Conservation (phyloP, 2,888 invertebrate genomes). For the Cephus pygmeus region DNA sequence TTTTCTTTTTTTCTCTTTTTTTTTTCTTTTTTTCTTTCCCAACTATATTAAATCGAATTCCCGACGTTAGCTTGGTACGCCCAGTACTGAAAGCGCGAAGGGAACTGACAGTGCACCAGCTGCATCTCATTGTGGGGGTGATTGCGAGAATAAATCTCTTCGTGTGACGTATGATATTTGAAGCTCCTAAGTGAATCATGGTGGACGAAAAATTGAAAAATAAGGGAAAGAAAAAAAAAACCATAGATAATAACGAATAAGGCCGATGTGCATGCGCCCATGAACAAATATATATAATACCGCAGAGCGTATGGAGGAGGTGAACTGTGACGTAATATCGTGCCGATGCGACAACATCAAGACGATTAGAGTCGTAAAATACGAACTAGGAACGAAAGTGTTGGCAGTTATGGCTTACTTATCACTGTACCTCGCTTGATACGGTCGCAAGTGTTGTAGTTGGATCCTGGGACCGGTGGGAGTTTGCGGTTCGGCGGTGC, state of each 20-base stretch:
- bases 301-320: no score
- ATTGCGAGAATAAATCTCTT: no score
- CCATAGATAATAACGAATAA: slow-evolving; percentile 7
- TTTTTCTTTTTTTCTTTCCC: neutral
- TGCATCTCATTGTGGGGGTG: neutral
- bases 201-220: slow-evolving; percentile 15
- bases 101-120: slow-evolving; percentile 14
- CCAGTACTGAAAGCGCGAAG: slow-evolving; percentile 19
- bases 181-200: neutral
- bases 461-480: slow-evolving; percentile 91
- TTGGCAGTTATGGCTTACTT: slow-evolving; percentile 76
- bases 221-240: slow-evolving; percentile 16
- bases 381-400: slow-evolving; percentile 51
- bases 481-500: slow-evolving; percentile 93
- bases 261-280: slow-evolving; percentile 20
- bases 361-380: slow-evolving; percentile 32
- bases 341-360: slow-evolving; percentile 61
- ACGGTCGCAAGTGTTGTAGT: slow-evolving; percentile 93
- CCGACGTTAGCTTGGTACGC: slow-evolving; percentile 16
- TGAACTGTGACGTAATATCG: slow-evolving; percentile 39
- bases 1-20: neutral
- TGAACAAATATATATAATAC: slow-evolving; percentile 6
- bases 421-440: slow-evolving; percentile 93
- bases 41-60: neutral
- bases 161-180: slow-evolving; percentile 6